Conservation (phyloP, 2,888 invertebrate species). For the Chaetoderma sp. region DNA sequence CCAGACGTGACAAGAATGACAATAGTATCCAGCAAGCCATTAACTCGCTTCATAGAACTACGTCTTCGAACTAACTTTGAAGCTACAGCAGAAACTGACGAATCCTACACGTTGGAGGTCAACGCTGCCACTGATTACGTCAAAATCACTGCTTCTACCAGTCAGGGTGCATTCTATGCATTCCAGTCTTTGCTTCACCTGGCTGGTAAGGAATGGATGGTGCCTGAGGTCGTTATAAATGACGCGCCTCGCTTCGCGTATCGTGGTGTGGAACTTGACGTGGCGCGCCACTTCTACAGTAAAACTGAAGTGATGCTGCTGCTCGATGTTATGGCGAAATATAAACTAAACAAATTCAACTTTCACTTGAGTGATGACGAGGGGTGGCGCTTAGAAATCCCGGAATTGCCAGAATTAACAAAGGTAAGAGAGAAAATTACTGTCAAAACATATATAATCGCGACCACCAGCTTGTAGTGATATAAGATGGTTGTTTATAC, state of each 20-base stretch:
- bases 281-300: constrained; percentile 58
- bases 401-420: constrained; percentile 61
- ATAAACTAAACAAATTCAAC: constrained; percentile 65
- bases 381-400: constrained; percentile 66
- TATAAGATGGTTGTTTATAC: too few species aligned
- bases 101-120: constrained; percentile 46
- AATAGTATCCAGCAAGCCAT: too few species aligned
- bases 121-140: constrained; percentile 35
- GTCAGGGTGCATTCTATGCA: constrained; percentile 53
- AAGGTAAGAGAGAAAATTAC: constrained; percentile 48
- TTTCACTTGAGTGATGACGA: constrained; percentile 66
- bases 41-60: too few species aligned
- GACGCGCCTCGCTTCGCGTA: constrained; percentile 43
- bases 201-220: constrained; percentile 24
- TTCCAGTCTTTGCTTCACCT: constrained; percentile 50
- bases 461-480: too few species aligned
- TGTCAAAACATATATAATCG: too few species aligned
- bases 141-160: constrained; percentile 37
- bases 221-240: constrained; percentile 36
- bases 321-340: constrained; percentile 61
- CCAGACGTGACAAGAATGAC: too few species aligned
- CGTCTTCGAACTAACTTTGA: too few species aligned
- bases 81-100: too few species aligned
- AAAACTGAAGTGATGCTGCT: constrained; percentile 48
- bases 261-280: constrained; percentile 61